Evolutionary conservation across 2,797 vertebrate species (phyloP).

Genomic region (Perodicticus potto): DNA sequence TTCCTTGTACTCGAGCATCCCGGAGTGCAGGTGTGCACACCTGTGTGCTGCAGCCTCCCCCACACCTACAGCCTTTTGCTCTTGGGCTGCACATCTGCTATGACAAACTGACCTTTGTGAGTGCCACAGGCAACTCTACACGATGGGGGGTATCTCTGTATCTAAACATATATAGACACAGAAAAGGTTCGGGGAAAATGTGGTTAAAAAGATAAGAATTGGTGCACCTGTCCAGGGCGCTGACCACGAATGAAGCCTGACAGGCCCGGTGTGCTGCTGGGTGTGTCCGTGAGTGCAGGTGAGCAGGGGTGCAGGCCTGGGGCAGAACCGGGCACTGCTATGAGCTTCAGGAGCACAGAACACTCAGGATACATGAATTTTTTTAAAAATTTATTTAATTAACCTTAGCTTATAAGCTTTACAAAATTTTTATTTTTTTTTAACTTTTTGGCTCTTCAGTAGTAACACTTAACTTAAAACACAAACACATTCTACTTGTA

Average conservation of each 20-base stretch:
- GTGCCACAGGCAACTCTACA: not conserved
- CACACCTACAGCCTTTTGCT: too few species aligned
- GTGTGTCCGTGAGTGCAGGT: too few species aligned
- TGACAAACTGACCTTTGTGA: not conserved
- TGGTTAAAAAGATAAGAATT: not conserved
- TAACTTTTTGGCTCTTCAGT: not conserved
- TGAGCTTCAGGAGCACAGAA: not conserved
- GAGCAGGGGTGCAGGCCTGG: not conserved
- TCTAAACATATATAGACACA: not conserved
- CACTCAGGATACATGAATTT: not conserved
- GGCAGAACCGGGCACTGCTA: not conserved
- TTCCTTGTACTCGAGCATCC: not conserved
- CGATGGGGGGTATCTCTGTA: not conserved
- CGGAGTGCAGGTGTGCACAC: not conserved
- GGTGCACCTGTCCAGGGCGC: not conserved
- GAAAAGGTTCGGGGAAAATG: not conserved
- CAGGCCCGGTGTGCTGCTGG: not conserved
- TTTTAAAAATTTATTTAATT: not conserved
- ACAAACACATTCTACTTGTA: not conserved
- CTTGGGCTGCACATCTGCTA: not conserved
- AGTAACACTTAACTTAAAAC: not conserved
- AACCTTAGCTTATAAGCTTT: not conserved
- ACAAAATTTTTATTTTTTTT: not conserved
- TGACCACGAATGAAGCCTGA: not conserved
- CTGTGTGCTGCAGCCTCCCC: accelerated